phyloP scores from a whole-genome alignment of 2,888 invertebrate species.

The Meta bourneti region DNA sequence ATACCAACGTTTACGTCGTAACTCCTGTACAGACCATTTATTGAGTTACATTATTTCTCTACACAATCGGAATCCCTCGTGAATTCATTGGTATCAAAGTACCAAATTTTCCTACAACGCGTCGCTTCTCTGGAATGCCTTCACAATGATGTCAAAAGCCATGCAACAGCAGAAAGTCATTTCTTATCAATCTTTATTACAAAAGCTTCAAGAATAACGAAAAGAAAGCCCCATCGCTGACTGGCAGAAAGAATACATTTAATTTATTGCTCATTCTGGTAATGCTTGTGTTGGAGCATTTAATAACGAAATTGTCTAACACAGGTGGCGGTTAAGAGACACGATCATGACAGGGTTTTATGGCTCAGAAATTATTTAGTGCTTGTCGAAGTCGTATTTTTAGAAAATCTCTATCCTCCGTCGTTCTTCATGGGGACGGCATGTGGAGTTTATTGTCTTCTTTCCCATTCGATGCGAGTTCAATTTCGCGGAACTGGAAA shows the following conservation, averaged over 20 bases:
- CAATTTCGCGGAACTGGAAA: neutral
- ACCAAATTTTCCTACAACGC: too few species aligned
- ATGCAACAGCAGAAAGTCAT: neutral
- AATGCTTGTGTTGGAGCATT: neutral
- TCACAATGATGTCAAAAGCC: too few species aligned
- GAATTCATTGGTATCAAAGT: too few species aligned
- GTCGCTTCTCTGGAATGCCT: too few species aligned
- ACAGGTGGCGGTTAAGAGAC: neutral
- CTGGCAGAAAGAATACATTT: neutral
- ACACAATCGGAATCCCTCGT: too few species aligned
- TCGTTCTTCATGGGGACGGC: neutral
- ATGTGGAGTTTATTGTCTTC: neutral
- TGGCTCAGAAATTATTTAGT: conserved; percentile 31
- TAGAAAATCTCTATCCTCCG: neutral
- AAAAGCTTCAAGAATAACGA: neutral
- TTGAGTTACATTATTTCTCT: too few species aligned
- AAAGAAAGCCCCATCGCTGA: neutral
- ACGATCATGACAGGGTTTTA: neutral
- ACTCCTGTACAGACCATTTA: too few species aligned
- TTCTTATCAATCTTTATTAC: neutral
- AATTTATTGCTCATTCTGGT: conserved; percentile 22
- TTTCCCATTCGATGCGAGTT: neutral
- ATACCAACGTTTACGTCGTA: too few species aligned
- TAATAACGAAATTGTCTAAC: neutral
- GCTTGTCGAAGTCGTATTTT: conserved; percentile 6